phyloP scores from a whole-genome alignment of 2,113 vertebrate genomes.

The Platysteira castanea region DNA sequence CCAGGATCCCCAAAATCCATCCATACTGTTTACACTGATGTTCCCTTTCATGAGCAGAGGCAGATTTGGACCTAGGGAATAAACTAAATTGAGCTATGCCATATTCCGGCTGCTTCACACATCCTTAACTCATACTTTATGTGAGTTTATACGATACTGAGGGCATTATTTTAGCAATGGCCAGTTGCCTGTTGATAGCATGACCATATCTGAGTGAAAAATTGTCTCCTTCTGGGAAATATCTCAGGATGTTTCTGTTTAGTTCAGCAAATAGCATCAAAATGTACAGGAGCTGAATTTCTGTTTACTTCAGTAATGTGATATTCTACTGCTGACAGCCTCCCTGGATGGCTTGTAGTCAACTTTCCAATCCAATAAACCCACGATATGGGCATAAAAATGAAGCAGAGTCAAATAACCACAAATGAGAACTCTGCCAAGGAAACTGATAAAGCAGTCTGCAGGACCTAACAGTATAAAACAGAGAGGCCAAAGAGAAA shows the following conservation, averaged over 20 bases:
- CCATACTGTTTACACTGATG: not conserved
- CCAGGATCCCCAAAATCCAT: not conserved
- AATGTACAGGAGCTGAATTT: not conserved
- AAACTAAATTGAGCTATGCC: not conserved
- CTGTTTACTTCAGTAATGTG: slow-evolving; percentile 18
- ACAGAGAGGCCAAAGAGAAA: not conserved
- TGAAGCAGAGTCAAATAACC: slow-evolving; percentile 1
- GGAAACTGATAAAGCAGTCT: not conserved
- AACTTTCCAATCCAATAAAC: slow-evolving; percentile 35
- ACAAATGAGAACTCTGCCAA: not conserved
- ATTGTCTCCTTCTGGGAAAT: not conserved
- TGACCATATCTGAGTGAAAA: not conserved
- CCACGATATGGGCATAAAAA: not conserved
- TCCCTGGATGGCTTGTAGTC: slow-evolving; percentile 14
- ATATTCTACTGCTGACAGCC: slow-evolving; percentile 11
- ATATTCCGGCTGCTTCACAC: not conserved
- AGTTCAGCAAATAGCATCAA: slow-evolving; percentile 6
- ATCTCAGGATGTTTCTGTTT: slow-evolving; percentile 12
- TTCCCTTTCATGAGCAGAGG: not conserved
- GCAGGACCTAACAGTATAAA: not conserved
- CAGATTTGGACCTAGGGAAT: not conserved
- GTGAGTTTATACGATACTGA: not conserved
- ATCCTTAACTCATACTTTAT: slow-evolving; percentile 4
- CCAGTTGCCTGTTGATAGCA: not conserved
- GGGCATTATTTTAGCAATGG: not conserved